phyloP scores from a whole-genome alignment of 1,140 invertebrate genomes.

The Apis florea region DNA sequence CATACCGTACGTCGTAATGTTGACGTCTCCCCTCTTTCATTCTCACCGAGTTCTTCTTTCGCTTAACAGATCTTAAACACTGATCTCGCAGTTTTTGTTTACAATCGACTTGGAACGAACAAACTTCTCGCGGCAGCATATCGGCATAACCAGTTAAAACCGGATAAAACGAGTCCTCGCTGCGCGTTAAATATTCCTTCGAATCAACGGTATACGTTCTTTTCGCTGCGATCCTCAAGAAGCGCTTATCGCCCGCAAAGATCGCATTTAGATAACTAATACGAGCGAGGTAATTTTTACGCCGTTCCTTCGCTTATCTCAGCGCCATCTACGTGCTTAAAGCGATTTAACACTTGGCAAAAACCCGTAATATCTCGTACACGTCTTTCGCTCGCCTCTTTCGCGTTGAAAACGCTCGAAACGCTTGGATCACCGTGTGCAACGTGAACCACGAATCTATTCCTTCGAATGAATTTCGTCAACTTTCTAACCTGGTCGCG shows the following conservation, averaged over 20 bases:
- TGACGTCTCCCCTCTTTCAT: no score
- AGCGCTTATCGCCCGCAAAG: constrained; percentile 21
- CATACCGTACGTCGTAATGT: neutral
- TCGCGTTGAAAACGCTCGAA: neutral
- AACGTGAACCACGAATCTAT: constrained; percentile 25
- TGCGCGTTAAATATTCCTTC: neutral
- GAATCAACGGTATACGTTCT: constrained; percentile 3
- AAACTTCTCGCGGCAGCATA: neutral
- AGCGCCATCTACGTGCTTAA: neutral
- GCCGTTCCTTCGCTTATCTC: constrained; percentile 9
- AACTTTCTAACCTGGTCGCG: neutral
- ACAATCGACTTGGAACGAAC: neutral
- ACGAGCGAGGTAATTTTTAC: constrained; percentile 26
- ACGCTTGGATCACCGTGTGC: constrained; percentile 38
- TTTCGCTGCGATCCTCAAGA: neutral
- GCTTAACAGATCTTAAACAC: no score
- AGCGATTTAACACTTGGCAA: neutral
- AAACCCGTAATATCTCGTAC: neutral
- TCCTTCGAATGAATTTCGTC: constrained; percentile 7
- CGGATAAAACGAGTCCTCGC: neutral
- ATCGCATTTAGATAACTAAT: constrained; percentile 39
- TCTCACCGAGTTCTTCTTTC: neutral
- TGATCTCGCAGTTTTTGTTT: neutral
- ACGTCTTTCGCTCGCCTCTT: neutral
- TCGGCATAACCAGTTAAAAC: no score